These are phyloP conservation scores for Drosophila paucipuncta DNA, from an alignment of 2,888 invertebrate genomes.

Conservation along the genomic window DNA sequence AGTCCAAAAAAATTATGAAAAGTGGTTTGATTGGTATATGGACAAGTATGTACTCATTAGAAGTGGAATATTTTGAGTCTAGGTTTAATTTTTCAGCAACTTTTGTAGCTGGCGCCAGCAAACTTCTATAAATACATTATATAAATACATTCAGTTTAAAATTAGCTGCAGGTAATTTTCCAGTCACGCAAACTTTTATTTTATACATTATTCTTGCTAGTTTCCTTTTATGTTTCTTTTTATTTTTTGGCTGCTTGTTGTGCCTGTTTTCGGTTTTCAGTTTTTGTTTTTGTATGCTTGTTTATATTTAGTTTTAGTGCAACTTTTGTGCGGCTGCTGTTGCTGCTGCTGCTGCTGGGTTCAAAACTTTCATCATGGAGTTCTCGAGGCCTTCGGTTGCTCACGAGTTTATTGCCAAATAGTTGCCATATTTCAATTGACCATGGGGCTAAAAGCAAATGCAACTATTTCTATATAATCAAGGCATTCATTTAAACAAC, in stretches of 20 bases:
- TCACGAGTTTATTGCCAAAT: constrained; percentile 50
- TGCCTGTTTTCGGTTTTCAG: not conserved
- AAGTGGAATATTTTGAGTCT: not conserved
- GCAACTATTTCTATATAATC: constrained; percentile 67
- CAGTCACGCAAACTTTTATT: constrained; percentile 29
- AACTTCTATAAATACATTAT: constrained; percentile 2
- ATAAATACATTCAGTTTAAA: constrained; percentile 4
- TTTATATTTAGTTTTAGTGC: constrained; percentile 45
- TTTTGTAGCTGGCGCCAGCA: not conserved
- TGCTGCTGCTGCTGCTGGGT: constrained; percentile 26
- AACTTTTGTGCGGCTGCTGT: constrained; percentile 62
- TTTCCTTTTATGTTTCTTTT: constrained; percentile 15
- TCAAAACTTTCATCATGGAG: constrained; percentile 21
- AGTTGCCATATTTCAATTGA: constrained; percentile 54
- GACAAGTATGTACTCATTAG: not conserved
- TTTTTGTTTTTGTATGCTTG: constrained; percentile 19
- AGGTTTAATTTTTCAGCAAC: not conserved
- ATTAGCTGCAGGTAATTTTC: constrained; percentile 20
- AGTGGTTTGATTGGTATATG: not conserved
- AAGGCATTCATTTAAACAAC: constrained; percentile 51
- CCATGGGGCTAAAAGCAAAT: constrained; percentile 37
- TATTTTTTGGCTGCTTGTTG: constrained; percentile 24
- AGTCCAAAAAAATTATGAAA: not conserved
- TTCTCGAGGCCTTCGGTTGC: constrained; percentile 23
- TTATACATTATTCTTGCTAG: constrained; percentile 7